Conservation (phyloP, 1,140 invertebrate genomes). For the Coptotermes formosanus region DNA sequence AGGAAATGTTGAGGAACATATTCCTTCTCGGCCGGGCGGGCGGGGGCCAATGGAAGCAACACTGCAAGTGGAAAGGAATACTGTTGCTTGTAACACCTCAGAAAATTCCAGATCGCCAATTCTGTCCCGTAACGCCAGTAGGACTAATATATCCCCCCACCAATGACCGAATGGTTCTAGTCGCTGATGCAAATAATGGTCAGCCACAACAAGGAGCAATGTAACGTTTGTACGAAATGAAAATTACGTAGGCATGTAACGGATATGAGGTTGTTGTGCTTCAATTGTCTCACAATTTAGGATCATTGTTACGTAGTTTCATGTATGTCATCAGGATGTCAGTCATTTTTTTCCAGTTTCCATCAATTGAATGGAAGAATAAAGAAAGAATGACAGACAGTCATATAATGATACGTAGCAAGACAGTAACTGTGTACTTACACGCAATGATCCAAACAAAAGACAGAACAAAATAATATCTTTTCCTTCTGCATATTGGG, state of each 20-base stretch:
- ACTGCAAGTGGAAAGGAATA: background rate
- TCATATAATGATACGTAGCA: background rate
- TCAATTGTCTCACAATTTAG: constrained; percentile 16
- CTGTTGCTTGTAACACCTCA: background rate
- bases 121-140: background rate
- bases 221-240: background rate
- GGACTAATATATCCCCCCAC: background rate
- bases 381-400: background rate
- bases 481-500: background rate
- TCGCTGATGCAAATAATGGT: constrained; percentile 10
- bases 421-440: background rate
- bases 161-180: background rate
- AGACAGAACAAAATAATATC: background rate
- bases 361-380: background rate
- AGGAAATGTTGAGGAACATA: too few relatives aligned
- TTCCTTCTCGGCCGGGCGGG: too few relatives aligned
- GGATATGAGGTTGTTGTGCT: constrained; percentile 3
- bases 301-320: background rate
- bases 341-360: background rate
- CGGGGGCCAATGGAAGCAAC: background rate
- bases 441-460: background rate
- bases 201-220: background rate
- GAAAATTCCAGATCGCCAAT: background rate
- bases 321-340: constrained; percentile 15
- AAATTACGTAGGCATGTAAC: background rate